Base-by-base conservation (phyloP, 2,888 invertebrate species). In the Agrilus biguttatus region DNA sequence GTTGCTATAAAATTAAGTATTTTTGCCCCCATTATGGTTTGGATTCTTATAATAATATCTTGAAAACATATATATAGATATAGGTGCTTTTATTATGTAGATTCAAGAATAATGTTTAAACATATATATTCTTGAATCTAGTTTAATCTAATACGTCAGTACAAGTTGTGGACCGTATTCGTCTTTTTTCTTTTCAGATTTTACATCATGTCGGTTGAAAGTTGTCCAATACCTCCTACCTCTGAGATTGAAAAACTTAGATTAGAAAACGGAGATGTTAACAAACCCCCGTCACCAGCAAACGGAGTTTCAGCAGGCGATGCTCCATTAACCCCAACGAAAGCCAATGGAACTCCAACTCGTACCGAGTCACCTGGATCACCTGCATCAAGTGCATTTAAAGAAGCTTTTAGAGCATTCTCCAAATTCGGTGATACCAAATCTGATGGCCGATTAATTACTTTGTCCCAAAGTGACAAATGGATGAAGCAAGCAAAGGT, bases 401-500 rank as follows among this genome's bases (percentile, higher is more conserved):
- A 78, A 65, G 80, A 81, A 44, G 77, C 77, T 43, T 90, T 90
- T 63, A 84, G 82, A 61, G 75, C 80, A 1, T 92, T 90, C 62
- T 83, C 86, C 2, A 88, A 89, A 68, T 91, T 91, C 61, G 91
- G 91, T 1, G 90, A 91, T 61, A 75, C 75, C 6, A 89, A 89
- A 62, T 87, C 87, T 33, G 89, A 89, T 60, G 91, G 91, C 1
- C 87, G 84, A 63, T 73, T 75, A 42, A 85, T 91, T 49, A 89
- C 89, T 0, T 71, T 91, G 8, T 87, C 88, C 8, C 90, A 91
- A 64, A 88, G 88, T 58, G 91, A 91, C 66, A 91, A 91, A 66
- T 91, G 91, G 91, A 88, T 91, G 87, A 91, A 90, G 58, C 91
- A 91, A 61, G 90, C 90, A 0, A 87, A 82, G 61, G 81, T 80